Evolutionary conservation across 2,888 invertebrate species (phyloP).

Genomic region (Dioctria linearis): DNA sequence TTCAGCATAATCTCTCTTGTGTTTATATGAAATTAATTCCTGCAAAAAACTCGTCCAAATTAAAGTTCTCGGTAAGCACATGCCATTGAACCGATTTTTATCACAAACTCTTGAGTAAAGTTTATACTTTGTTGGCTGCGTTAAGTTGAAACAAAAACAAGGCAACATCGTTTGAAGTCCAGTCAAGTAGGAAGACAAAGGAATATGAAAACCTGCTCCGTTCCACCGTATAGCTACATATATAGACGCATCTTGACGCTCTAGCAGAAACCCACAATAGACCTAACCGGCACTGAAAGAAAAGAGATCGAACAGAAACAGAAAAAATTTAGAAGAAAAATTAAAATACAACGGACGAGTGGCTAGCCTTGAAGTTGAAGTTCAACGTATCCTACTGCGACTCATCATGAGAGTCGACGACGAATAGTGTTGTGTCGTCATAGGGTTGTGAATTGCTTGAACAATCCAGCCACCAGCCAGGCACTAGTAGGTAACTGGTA

Average conservation of each 20-base stretch:
- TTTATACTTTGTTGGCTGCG: slow-evolving; percentile 1
- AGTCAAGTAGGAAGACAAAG: slow-evolving; percentile 51
- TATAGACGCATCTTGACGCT: slow-evolving; percentile 17
- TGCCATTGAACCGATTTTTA: slow-evolving; percentile 34
- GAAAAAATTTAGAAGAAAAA: slow-evolving; percentile 6
- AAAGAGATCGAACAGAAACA: slow-evolving; percentile 19
- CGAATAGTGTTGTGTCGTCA: slow-evolving; percentile 22
- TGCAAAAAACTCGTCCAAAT: too few relatives aligned
- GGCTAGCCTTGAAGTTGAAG: slow-evolving; percentile 52
- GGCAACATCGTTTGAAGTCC: slow-evolving; percentile 37
- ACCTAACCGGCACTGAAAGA: neutral
- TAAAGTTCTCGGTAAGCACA: neutral
- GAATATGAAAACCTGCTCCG: slow-evolving; percentile 43
- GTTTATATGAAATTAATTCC: too few relatives aligned
- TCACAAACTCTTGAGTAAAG: slow-evolving; percentile 14
- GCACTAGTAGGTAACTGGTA: neutral
- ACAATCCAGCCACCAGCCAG: neutral
- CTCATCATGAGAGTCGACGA: slow-evolving; percentile 18
- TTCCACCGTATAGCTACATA: slow-evolving; percentile 12
- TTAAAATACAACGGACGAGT: slow-evolving; percentile 47
- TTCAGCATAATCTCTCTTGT: too few relatives aligned
- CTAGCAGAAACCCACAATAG: slow-evolving; percentile 8
- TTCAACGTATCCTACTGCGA: slow-evolving; percentile 39
- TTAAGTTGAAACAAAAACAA: neutral
- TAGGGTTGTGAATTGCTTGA: slow-evolving; percentile 34